phyloP scores from a whole-genome alignment of 2,113 vertebrate genomes.

The Laterallus jamaicensis region DNA sequence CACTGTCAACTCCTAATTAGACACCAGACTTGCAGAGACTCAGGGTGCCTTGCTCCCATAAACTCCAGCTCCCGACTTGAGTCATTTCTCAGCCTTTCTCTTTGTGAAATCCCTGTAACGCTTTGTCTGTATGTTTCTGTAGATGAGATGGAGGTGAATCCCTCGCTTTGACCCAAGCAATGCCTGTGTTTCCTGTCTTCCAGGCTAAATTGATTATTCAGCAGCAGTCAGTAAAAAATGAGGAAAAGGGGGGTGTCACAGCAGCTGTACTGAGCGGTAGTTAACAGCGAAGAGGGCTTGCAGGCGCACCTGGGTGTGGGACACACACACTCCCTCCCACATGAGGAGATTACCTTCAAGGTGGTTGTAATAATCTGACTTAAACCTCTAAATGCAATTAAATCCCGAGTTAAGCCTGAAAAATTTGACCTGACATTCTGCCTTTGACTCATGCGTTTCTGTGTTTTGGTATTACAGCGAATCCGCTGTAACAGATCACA shows the following conservation, averaged over 20 bases:
- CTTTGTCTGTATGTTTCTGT: not conserved
- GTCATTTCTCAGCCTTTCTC: not conserved
- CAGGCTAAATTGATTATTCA: not conserved
- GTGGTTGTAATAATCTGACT: not conserved
- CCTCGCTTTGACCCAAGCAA: not conserved
- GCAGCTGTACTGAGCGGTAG: not conserved
- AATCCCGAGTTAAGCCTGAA: conserved; percentile 53
- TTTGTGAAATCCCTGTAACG: not conserved
- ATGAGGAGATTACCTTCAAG: not conserved
- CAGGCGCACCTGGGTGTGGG: not conserved
- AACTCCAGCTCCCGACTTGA: rapidly evolving
- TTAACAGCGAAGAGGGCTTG: not conserved
- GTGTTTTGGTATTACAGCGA: not conserved
- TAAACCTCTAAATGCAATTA: conserved; percentile 59
- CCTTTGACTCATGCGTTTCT: not conserved
- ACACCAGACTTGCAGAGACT: not conserved
- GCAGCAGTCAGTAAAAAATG: not conserved
- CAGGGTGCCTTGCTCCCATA: not conserved
- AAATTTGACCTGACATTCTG: conserved; percentile 19
- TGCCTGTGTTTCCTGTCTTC: not conserved
- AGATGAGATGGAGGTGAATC: not conserved
- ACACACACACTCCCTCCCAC: not conserved
- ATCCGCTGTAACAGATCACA: not conserved
- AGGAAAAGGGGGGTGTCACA: not conserved
- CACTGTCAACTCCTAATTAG: not conserved